Percentiles rank a stretch among this genome's conserved stretches.
Evolutionary conservation across 2,888 invertebrate species (phyloP).

Genomic region (Trissoscelio sp.): DNA sequence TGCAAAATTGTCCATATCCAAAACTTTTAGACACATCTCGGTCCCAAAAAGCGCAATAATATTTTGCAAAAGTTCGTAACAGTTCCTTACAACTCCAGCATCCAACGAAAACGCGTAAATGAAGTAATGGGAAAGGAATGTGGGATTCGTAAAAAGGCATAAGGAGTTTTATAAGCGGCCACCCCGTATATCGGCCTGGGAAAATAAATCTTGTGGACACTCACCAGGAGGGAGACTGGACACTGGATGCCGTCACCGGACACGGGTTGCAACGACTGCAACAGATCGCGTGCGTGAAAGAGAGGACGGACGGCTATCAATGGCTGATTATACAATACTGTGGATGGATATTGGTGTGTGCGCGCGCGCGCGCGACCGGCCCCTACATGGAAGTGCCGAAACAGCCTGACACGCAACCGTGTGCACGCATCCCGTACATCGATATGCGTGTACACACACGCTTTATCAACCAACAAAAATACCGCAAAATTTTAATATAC

Average conservation of each 20-base stretch:
- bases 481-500: conserved; percentile 43
- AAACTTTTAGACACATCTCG: no score
- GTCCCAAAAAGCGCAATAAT: no score
- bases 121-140: conserved; percentile 49
- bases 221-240: conserved; percentile 80
- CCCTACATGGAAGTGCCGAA: conserved; percentile 62
- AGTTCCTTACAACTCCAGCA: no score
- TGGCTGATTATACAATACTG: conserved; percentile 81
- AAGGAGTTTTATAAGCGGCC: conserved; percentile 74
- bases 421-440: conserved; percentile 46
- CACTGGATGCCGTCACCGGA: conserved; percentile 82
- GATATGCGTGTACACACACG: conserved; percentile 54
- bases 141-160: conserved; percentile 45
- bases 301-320: conserved; percentile 82
- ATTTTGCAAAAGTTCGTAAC: no score
- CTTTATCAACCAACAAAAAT: conserved; percentile 58
- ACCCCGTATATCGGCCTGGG: conserved; percentile 80
- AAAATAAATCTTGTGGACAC: conserved; percentile 83
- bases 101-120: conserved; percentile 10
- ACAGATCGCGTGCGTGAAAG: conserved; percentile 81
- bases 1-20: no score
- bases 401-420: conserved; percentile 57
- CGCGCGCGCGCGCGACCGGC: conserved; percentile 48
- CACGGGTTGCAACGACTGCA: conserved; percentile 81
- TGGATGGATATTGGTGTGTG: conserved; percentile 69